phyloP scores from a whole-genome alignment of 1,140 invertebrate genomes.

The Drosophila guanche region DNA sequence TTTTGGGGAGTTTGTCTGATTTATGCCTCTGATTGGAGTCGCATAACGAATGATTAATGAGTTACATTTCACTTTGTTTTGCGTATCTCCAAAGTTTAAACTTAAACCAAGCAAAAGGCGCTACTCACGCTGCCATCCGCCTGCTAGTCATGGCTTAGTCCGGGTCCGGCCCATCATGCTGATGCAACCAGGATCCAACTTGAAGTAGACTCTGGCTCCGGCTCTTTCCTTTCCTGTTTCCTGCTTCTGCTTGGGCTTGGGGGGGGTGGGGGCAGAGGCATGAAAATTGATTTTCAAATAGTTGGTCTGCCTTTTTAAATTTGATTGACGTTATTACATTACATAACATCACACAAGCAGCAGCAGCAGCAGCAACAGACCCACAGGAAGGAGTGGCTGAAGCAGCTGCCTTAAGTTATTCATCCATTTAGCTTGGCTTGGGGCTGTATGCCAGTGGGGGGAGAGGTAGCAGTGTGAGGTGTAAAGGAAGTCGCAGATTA shows the following conservation, averaged over 20 bases:
- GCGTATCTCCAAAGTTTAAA: slow-evolving; percentile 35
- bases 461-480: background rate
- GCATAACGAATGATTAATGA: slow-evolving; percentile 50
- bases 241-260: background rate
- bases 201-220: slow-evolving; percentile 57
- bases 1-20: slow-evolving; percentile 27
- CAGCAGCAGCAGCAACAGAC: background rate
- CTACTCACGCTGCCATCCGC: slow-evolving; percentile 21
- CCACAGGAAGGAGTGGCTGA: slow-evolving; percentile 20
- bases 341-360: slow-evolving; percentile 68
- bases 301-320: slow-evolving; percentile 78
- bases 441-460: slow-evolving; percentile 6
- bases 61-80: slow-evolving; percentile 23
- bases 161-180: slow-evolving; percentile 19
- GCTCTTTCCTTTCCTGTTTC: slow-evolving; percentile 24
- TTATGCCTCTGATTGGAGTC: too few relatives aligned
- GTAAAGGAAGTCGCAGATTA: background rate
- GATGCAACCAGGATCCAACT: slow-evolving; percentile 33
- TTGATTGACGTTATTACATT: slow-evolving; percentile 82
- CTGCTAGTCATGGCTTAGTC: slow-evolving; percentile 56
- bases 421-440: slow-evolving; percentile 80
- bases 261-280: slow-evolving; percentile 19
- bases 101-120: slow-evolving; percentile 19
- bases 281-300: slow-evolving; percentile 79
- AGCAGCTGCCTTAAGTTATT: slow-evolving; percentile 79